Percentiles rank a stretch among this genome's conserved stretches.
Conservation (phyloP, 2,113 vertebrate genomes). For the Bombycilla garrulus region DNA sequence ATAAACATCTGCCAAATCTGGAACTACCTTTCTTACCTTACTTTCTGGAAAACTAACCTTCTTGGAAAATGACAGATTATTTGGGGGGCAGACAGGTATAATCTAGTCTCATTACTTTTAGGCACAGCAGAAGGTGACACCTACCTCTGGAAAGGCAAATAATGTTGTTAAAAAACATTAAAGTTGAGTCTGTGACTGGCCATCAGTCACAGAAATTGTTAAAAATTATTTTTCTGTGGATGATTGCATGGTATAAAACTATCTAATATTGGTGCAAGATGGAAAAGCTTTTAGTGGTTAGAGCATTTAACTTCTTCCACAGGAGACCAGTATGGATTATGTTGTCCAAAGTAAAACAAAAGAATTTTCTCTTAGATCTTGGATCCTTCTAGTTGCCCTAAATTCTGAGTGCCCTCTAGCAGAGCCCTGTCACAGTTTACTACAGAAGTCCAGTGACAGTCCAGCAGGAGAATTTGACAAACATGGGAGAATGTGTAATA, state of each 20-base stretch:
- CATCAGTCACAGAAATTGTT: background rate
- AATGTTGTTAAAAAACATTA: background rate
- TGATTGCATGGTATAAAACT: background rate
- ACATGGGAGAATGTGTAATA: background rate
- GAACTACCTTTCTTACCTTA: background rate
- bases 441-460: fast-evolving
- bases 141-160: background rate
- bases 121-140: background rate
- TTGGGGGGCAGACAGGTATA: fast-evolving
- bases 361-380: background rate
- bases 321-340: background rate
- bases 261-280: background rate
- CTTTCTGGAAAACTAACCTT: background rate
- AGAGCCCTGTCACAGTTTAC: background rate
- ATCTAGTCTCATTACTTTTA: background rate
- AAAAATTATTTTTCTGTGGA: background rate
- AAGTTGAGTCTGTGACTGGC: background rate
- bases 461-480: background rate
- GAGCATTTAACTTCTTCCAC: background rate
- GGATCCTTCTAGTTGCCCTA: background rate
- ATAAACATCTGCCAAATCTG: background rate
- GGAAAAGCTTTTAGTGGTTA: background rate
- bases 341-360: background rate
- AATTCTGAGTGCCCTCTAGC: background rate
- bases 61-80: background rate